Conservation (phyloP, 2,113 vertebrate genomes). For the Albula glossodonta region DNA sequence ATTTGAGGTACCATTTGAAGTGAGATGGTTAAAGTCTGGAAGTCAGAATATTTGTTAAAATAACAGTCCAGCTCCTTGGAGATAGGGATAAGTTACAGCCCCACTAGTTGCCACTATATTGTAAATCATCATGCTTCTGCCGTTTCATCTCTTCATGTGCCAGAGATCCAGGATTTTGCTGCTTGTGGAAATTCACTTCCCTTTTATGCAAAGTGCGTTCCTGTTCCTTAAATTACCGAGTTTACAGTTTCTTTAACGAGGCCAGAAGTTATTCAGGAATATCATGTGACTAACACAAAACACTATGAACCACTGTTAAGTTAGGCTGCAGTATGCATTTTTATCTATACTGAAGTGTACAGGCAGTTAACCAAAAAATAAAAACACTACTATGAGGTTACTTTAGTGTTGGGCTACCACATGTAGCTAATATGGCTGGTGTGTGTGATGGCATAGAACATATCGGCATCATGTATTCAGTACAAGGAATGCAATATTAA, state of each 20-base stretch:
- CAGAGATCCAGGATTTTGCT: conserved; percentile 25
- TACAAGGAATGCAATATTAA: too few species aligned
- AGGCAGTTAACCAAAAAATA: too few species aligned
- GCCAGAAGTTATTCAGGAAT: conserved; percentile 13
- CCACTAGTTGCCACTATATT: conserved; percentile 38
- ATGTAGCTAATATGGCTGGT: too few species aligned
- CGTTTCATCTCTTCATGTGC: conserved; percentile 47
- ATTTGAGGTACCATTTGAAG: conserved; percentile 45
- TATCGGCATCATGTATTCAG: too few species aligned
- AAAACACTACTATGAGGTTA: too few species aligned
- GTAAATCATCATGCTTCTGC: conserved; percentile 52
- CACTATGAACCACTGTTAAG: neutral
- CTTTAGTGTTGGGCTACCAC: too few species aligned
- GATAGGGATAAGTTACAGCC: conserved; percentile 40
- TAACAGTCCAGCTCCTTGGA: conserved; percentile 46
- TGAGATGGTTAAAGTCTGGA: conserved; percentile 33
- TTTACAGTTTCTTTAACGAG: neutral
- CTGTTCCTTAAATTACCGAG: conserved; percentile 34
- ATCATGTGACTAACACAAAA: neutral
- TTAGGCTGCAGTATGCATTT: neutral
- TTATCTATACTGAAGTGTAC: too few species aligned
- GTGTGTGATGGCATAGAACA: too few species aligned
- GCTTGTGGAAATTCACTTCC: conserved; percentile 34
- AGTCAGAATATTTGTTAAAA: conserved; percentile 56
- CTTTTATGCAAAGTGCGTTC: conserved; percentile 35